These are phyloP conservation scores for Baryphthengus martii DNA, from an alignment of 2,113 vertebrate species.

Conservation along the genomic window DNA sequence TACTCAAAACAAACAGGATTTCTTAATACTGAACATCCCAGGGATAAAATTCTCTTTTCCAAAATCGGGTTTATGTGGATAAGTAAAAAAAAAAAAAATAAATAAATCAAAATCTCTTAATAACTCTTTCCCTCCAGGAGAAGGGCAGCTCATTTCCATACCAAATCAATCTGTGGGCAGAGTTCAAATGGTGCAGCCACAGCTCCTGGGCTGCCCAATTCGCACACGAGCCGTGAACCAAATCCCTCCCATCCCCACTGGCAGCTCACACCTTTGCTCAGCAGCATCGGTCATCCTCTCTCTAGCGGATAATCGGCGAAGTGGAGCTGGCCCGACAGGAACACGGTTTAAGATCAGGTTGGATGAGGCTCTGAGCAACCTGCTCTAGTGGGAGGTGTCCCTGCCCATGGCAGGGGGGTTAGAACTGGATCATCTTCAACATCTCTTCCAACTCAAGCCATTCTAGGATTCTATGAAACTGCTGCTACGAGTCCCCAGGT, in stretches of 20 bases:
- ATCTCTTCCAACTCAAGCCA: no score
- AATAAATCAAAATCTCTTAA: neutral
- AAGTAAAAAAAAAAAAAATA: neutral
- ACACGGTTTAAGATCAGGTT: no score
- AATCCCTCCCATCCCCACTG: neutral
- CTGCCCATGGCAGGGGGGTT: no score
- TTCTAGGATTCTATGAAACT: neutral
- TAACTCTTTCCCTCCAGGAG: neutral
- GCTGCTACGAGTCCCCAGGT: neutral
- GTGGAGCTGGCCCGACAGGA: neutral
- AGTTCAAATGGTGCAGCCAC: neutral
- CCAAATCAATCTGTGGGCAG: neutral
- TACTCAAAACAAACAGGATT: neutral
- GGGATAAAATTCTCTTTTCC: neutral
- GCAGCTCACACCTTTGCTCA: neutral
- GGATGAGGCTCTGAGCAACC: no score
- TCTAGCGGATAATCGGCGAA: accelerated
- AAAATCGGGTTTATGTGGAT: accelerated
- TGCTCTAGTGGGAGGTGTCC: no score
- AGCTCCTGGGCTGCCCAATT: neutral
- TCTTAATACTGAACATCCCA: neutral
- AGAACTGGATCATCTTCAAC: no score
- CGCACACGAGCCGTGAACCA: neutral
- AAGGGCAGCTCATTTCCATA: neutral
- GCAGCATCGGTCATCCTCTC: neutral